These are phyloP conservation scores for Pegoplata infirma DNA, from an alignment of 2,888 invertebrate species.

Conservation along the genomic window DNA sequence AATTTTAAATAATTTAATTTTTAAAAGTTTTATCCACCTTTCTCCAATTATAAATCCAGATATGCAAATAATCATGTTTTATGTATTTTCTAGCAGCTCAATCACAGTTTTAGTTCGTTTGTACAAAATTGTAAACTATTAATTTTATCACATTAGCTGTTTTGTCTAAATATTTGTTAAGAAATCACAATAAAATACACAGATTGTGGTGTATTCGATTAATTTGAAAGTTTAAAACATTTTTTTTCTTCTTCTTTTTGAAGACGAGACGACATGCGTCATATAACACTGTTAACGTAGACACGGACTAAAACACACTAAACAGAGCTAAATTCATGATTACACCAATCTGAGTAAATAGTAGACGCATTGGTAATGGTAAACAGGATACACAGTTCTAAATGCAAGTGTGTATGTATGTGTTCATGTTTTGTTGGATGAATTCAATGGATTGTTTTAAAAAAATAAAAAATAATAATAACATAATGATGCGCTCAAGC, in stretches of 20 bases:
- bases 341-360: not conserved
- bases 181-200: not conserved
- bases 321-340: slow-evolving; percentile 22
- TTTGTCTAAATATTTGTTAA: not conserved
- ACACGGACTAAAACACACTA: slow-evolving; percentile 44
- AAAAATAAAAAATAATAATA: no score
- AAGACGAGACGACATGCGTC: not conserved
- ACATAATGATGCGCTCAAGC: no score
- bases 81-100: slow-evolving; percentile 8
- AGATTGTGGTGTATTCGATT: not conserved
- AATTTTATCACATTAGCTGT: slow-evolving; percentile 3
- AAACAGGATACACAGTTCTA: slow-evolving; percentile 19
- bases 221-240: not conserved
- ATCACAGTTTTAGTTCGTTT: not conserved
- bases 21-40: slow-evolving; percentile 79
- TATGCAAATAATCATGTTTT: slow-evolving; percentile 82
- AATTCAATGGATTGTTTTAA: no score
- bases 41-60: slow-evolving; percentile 81
- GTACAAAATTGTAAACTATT: not conserved
- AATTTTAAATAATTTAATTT: no score
- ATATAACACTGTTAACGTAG: slow-evolving; percentile 17
- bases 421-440: no score
- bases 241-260: not conserved
- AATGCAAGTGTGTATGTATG: no score
- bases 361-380: not conserved